A percentile compares a stretch with the other conserved stretches of the same genome.
Evolutionary conservation across 2,888 invertebrate genomes (phyloP).

Genomic region (Apamea epomidion): DNA sequence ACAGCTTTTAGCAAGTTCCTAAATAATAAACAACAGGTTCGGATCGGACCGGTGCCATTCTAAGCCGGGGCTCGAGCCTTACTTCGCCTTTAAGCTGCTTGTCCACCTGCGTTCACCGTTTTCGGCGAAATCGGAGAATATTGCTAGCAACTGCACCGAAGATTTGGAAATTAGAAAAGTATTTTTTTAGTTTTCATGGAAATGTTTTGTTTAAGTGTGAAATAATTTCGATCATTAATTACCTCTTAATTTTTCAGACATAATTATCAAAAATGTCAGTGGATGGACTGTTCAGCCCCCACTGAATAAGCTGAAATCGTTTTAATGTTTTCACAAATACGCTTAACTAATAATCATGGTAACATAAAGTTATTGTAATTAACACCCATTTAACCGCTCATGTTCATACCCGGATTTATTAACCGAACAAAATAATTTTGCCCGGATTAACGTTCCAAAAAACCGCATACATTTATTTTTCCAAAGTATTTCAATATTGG

Average conservation of each 20-base stretch:
- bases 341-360: not conserved
- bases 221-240: not conserved
- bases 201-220: not conserved
- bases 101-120: conserved; percentile 54
- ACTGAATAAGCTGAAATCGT: not conserved
- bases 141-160: conserved; percentile 34
- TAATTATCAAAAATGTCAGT: not conserved
- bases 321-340: not conserved
- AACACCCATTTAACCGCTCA: conserved; percentile 25
- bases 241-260: not conserved
- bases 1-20: conserved; percentile 39
- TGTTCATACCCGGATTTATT: conserved; percentile 26
- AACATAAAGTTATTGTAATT: conserved; percentile 29
- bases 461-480: conserved; percentile 68
- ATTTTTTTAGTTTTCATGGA: not conserved
- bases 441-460: conserved; percentile 57
- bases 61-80: conserved; percentile 45
- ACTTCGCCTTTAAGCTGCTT: conserved; percentile 54
- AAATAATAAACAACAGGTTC: conserved; percentile 49
- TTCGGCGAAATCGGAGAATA: conserved; percentile 43
- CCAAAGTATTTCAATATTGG: conserved; percentile 83
- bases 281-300: not conserved
- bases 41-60: conserved; percentile 12
- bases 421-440: conserved; percentile 34
- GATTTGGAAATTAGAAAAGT: not conserved